Conservation (phyloP, 1,140 invertebrate species). For the Drosophila serrata region DNA sequence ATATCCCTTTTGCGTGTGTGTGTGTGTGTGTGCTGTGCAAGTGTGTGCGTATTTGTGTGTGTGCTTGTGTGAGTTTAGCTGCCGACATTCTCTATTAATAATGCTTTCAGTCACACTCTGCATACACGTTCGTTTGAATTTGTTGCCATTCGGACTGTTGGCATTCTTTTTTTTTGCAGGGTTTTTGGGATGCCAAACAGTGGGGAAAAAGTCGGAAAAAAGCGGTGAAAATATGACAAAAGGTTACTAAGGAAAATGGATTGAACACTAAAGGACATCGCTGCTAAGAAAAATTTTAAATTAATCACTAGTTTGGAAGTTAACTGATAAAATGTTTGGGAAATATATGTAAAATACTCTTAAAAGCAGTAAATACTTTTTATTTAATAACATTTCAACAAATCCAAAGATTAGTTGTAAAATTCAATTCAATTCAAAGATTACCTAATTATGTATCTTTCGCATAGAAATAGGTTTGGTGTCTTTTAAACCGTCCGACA, state of each 20-base stretch:
- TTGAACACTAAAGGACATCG: not conserved
- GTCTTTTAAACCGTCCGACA: too few relatives aligned
- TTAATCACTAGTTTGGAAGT: too few relatives aligned
- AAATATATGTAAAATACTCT: too few relatives aligned
- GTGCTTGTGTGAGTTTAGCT: constrained; percentile 44
- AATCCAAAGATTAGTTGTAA: too few relatives aligned
- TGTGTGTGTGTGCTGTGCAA: constrained; percentile 2
- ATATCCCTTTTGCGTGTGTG: constrained; percentile 64
- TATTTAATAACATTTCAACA: too few relatives aligned
- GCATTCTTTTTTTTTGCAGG: constrained; percentile 26
- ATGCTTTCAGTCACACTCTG: constrained; percentile 82
- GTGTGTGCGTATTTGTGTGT: constrained; percentile 25
- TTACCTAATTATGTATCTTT: too few relatives aligned
- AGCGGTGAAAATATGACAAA: not conserved
- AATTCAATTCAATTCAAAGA: too few relatives aligned
- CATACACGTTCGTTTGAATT: constrained; percentile 75
- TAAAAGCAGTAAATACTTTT: too few relatives aligned
- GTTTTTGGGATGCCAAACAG: constrained; percentile 22
- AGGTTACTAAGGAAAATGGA: not conserved
- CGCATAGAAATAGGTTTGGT: too few relatives aligned
- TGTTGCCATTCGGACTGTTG: constrained; percentile 65
- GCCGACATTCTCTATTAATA: constrained; percentile 81
- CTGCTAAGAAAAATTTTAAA: too few relatives aligned
- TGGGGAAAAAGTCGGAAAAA: constrained; percentile 4
- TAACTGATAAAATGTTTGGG: too few relatives aligned